Evolutionary conservation across 2,888 invertebrate species (phyloP), one percentile per base, ranked within the genome.

Genomic region (Octodonta nipae): DNA sequence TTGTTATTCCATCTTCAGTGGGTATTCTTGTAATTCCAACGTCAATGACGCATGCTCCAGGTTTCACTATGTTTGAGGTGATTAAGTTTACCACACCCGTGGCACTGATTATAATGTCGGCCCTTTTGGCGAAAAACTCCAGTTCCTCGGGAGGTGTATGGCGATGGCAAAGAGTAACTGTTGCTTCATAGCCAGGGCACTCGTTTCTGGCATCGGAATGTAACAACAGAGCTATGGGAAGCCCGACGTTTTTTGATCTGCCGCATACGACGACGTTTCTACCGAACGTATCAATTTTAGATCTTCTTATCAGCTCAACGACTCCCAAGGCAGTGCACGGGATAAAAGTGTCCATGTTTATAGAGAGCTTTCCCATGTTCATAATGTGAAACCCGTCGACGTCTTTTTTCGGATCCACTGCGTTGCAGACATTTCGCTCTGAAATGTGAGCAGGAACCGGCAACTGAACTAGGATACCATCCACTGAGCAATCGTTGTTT

Each of bases 211-310:
- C 72, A 61, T 86, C 85, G 3, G 83, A 75, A 54, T 84, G 83
- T 30, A 92, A 61, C 48, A 89, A 64, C 67, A 91, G 73, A 1
- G 87, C 83, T 36, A 89, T 80, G 0, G 92, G 91, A 65, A 91
- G 71, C 1, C 91, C 87, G 13, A 92, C 88, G 60, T 91, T 86
- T 60, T 91, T 91, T 0, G 91, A 91, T 32, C 91, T 69, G 1
- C 91, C 91, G 42, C 86, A 77, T 1, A 92, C 78, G 0, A 91
- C 87, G 4, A 85, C 84, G 56, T 85, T 87, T 49, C 83, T 84
- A 2, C 89, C 88, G 51, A 76, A 73, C 0, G 87, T 87, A 37
- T 82, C 73, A 37, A 89, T 70, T n/a, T 73, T 71, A 49, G 61
- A 52, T 33, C 71, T 65, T 54, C 70, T 70, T 15, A 82, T 59